Evolutionary conservation across 2,888 invertebrate genomes (phyloP), one percentile per base, ranked within the genome.

Genomic region (Drosophila pullipes): DNA sequence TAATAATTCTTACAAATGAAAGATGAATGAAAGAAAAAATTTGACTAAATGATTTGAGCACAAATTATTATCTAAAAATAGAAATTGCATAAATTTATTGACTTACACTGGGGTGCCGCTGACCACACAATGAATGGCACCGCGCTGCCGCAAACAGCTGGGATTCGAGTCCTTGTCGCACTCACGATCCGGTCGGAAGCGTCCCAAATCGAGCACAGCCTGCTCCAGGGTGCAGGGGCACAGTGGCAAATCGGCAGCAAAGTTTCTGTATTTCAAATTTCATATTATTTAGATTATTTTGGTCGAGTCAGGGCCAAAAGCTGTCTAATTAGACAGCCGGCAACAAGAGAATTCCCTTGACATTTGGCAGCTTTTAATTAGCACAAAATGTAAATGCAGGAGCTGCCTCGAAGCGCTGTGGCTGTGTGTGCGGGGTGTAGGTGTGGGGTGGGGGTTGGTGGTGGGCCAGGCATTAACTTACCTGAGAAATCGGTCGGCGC

Each of bases 191-290:
- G 99, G 98, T 93, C 98, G 95, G 92, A 96, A 99, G 25, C 98
- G 95, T 7, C 99, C 99, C 93, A 98, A 97, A 92, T 99, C 99
- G 61, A 96, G 94, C 4, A 97, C 92, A 0, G 99, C 99, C 91
- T 99, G 99, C 78, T 97, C 95, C 78, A 99, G 92, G 0, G 96
- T 97, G 92, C 99, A 99, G 0, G 99, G 99, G 85, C 99, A 99
- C 53, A 97, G 95, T 62, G 96, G 96, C 28, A 97, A 94, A 92
- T 97, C 96, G 13, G 96, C 96, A 2, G 97, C 98, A 92, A 98
- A 97, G 94, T 97, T 97, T 93, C 97, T 97, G 65, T 25, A 82
- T 68, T 47, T 54, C n/a, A 78, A 76, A 78, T 63, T 52, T 52
- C 9, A 35, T 13, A 69, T 76, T 68, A 67, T 66, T 60, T 35